These are phyloP conservation scores for Archivesica marissinica DNA, from an alignment of 1,140 invertebrate genomes.

Conservation along the genomic window DNA sequence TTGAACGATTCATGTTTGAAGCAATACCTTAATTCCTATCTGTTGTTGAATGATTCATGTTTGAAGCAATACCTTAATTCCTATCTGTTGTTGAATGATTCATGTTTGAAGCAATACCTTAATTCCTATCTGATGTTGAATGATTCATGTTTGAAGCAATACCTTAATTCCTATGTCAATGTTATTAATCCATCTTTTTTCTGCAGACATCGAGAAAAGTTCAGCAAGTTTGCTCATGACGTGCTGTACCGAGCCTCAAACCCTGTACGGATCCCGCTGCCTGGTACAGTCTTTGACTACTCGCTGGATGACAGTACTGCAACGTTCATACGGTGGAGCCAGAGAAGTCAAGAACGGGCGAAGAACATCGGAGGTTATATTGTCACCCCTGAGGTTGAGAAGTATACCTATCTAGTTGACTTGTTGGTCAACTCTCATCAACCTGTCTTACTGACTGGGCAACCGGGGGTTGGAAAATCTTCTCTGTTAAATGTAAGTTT, in stretches of 20 bases:
- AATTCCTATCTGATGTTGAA: too few species aligned
- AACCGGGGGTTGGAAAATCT: slow-evolving; percentile 81
- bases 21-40: too few species aligned
- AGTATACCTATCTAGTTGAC: slow-evolving; percentile 80
- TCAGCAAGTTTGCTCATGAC: slow-evolving; percentile 81
- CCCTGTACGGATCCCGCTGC: slow-evolving; percentile 76
- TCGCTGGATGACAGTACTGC: slow-evolving; percentile 76
- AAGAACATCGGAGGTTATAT: slow-evolving; percentile 74
- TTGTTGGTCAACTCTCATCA: slow-evolving; percentile 76
- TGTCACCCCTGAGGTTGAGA: slow-evolving; percentile 81
- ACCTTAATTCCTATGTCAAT: too few species aligned
- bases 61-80: too few species aligned
- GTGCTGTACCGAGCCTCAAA: slow-evolving; percentile 76
- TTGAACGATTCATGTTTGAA: too few species aligned
- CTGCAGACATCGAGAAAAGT: slow-evolving; percentile 76
- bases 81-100: too few species aligned
- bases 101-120: too few species aligned
- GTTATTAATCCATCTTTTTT: too few species aligned
- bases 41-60: too few species aligned
- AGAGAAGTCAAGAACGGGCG: slow-evolving; percentile 72
- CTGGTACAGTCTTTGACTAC: slow-evolving; percentile 80
- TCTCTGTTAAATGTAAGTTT: slow-evolving; percentile 77
- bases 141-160: too few species aligned
- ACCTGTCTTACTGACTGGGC: slow-evolving; percentile 80
- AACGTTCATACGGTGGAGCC: slow-evolving; percentile 77